Evolutionary conservation across 2,113 vertebrate species (phyloP).

Genomic region (Atherinomorus stipes): DNA sequence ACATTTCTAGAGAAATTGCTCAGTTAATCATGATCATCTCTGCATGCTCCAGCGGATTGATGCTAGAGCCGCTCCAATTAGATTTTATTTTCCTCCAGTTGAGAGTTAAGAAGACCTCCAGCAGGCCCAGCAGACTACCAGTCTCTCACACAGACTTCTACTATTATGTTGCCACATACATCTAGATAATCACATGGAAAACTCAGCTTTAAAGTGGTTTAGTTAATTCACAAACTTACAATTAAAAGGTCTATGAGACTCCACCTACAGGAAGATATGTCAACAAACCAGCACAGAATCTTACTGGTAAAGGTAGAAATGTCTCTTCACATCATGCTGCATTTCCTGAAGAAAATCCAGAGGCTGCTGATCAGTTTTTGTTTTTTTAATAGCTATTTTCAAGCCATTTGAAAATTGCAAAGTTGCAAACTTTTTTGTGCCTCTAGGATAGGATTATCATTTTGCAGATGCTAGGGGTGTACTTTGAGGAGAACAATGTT

Average conservation of each 20-base stretch:
- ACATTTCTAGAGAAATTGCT: constrained; percentile 19
- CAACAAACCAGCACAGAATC: background rate
- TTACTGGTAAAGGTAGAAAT: background rate
- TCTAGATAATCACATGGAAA: too few relatives aligned
- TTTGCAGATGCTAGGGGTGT: too few relatives aligned
- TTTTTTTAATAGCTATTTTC: background rate
- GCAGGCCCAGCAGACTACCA: constrained; percentile 14
- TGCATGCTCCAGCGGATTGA: constrained; percentile 21
- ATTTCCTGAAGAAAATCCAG: too few relatives aligned
- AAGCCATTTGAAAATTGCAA: background rate
- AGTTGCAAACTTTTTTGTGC: background rate
- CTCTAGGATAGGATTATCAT: too few relatives aligned
- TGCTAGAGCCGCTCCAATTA: constrained; percentile 2
- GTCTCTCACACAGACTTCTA: constrained; percentile 51
- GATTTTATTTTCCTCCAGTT: background rate
- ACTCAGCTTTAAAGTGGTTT: too few relatives aligned
- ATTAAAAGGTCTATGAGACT: too few relatives aligned
- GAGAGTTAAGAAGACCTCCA: background rate
- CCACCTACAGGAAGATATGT: background rate
- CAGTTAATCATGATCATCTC: constrained; percentile 26
- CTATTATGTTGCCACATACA: too few relatives aligned
- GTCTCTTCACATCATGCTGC: background rate
- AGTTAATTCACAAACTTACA: too few relatives aligned
- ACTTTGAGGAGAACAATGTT: too few relatives aligned
- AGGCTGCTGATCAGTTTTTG: background rate